Percentiles rank a stretch among this genome's conserved stretches.
Evolutionary conservation across 2,888 invertebrate genomes (phyloP).

Genomic region (Oxyscelio sp.): DNA sequence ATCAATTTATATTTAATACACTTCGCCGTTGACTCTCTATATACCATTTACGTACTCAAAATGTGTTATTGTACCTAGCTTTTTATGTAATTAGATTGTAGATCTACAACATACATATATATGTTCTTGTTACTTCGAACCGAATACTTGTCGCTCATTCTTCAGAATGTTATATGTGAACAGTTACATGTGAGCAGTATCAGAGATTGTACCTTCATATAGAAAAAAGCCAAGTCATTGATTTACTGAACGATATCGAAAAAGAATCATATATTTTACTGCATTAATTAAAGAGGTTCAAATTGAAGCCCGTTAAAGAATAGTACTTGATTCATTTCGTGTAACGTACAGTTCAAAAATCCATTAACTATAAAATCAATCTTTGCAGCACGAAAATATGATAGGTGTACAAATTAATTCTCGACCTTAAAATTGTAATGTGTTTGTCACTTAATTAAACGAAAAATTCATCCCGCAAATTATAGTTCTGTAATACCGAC

Average conservation of each 20-base stretch:
- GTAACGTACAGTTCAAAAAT: too few species aligned
- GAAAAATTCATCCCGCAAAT: too few species aligned
- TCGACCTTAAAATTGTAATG: too few species aligned
- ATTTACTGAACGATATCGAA: not conserved
- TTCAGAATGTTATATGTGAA: slow-evolving; percentile 31
- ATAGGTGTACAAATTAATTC: too few species aligned
- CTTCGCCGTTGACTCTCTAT: not conserved
- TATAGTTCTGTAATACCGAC: too few species aligned
- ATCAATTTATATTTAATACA: slow-evolving; percentile 1
- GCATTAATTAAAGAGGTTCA: not conserved
- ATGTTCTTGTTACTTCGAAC: slow-evolving; percentile 44
- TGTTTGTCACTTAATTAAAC: too few species aligned
- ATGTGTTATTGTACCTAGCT: slow-evolving; percentile 26
- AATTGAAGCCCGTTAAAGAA: not conserved
- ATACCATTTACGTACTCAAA: slow-evolving; percentile 7
- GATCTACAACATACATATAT: slow-evolving; percentile 34
- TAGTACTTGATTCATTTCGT: not conserved
- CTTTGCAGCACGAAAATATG: too few species aligned
- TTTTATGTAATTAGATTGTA: slow-evolving; percentile 38
- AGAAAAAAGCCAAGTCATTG: slow-evolving; percentile 1
- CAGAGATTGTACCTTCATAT: not conserved
- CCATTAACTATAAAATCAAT: not conserved
- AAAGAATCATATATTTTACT: not conserved
- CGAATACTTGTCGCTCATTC: slow-evolving; percentile 47
- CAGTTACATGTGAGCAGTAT: slow-evolving; percentile 13